Evolutionary conservation across 2,113 vertebrate species (phyloP), one percentile per base, ranked within the genome.

Genomic region (Barbus barbus): DNA sequence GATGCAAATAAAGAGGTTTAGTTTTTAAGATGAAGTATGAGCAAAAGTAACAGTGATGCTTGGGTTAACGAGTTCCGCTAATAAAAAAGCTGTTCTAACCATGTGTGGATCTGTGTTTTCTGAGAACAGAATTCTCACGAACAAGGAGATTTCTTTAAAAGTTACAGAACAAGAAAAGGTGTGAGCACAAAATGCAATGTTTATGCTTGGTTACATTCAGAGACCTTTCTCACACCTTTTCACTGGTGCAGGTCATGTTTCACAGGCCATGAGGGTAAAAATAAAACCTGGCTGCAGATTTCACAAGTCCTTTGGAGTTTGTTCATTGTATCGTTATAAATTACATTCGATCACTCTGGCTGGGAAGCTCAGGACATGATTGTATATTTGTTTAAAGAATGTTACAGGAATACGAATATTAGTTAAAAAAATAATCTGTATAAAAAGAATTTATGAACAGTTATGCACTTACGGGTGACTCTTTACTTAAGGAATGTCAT

Each of bases 221-320:
- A 46, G 18, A 56, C 24, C 65, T 71, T 82, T 82, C 31, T 36
- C 80, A 71, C 65, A 82, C 80, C 73, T 51, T 71, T 53, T 82
- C 20, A 56, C 46, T 20, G 8, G 33, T 26, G 20, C 12, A 56
- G 65, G 46, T 82, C 80, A 82, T 53, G 5, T 82, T 71, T 82
- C 80, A 71, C 28, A 53, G 6, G 7, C 13, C 60, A 67, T 60
- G 26, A 33, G n/a, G 61, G 46, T 53, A 71, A 56, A 82, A 82
- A 82, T 82, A 53, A 82, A 82, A 56, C 28, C 46, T 72, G 31
- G 63, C 80, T 16, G 22, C 20, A 71, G 46, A 53, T 56, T 82
- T 82, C 28, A 82, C 48, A 6, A 22, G 22, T 26, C 26, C 79
- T 53, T 81, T 81, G 44, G 79, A 56, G 79, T 51, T 81, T 18